Percentiles rank a stretch among this genome's conserved stretches.
Conservation (phyloP, 2,113 vertebrate species). For the Galbula dea region DNA sequence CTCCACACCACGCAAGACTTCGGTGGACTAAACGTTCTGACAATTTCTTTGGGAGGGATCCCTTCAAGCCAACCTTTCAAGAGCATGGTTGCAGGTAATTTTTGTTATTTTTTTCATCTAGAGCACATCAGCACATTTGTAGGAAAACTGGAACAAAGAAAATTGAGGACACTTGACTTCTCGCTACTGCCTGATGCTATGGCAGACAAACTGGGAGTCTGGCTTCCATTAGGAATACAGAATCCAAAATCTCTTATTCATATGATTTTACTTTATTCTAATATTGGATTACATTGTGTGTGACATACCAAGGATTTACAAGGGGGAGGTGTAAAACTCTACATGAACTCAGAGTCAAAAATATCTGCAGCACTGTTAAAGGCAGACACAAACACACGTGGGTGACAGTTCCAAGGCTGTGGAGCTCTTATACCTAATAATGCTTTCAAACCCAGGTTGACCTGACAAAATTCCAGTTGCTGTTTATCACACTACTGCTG, state of each 20-base stretch:
- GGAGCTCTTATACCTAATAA: background rate
- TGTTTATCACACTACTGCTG: background rate
- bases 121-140: too few relatives aligned
- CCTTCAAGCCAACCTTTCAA: conserved; percentile 78
- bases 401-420: background rate
- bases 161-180: background rate
- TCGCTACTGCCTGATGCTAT: background rate
- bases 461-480: background rate
- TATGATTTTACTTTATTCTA: conserved; percentile 26
- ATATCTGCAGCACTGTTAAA: background rate
- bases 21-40: conserved; percentile 84
- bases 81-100: conserved; percentile 81
- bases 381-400: background rate
- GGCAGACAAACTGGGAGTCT: conserved; percentile 35
- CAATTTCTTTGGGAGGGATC: conserved; percentile 90
- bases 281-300: conserved; percentile 13
- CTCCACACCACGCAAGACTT: conserved; percentile 90
- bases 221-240: conserved; percentile 27
- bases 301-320: background rate
- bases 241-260: conserved; percentile 35
- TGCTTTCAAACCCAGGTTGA: background rate
- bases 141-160: background rate
- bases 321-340: conserved; percentile 45
- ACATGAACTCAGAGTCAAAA: conserved; percentile 27
- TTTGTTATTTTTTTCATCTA: background rate